Evolutionary conservation across 2,113 vertebrate species (phyloP).

Genomic region (Thunnus maccoyii): DNA sequence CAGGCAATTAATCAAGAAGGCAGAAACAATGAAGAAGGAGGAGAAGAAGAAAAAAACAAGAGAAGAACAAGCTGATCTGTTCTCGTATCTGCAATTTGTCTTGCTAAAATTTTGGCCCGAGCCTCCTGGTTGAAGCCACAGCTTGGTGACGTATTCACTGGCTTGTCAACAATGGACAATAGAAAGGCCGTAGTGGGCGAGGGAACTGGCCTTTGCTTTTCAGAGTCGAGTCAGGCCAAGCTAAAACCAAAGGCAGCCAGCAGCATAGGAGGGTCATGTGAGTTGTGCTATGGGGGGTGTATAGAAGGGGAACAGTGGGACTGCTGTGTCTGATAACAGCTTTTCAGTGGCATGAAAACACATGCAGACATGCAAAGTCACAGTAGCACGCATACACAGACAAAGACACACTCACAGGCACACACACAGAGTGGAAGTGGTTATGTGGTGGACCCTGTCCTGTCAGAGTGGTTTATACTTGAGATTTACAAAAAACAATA

Average conservation of each 20-base stretch:
- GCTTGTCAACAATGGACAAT: constrained; percentile 76
- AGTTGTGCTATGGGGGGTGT: constrained; percentile 70
- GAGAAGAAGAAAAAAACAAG: neutral
- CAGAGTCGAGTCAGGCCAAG: constrained; percentile 59
- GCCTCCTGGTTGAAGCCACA: constrained; percentile 26
- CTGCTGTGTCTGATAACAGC: constrained; percentile 81
- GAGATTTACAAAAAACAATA: too few relatives aligned
- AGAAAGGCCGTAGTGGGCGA: constrained; percentile 56
- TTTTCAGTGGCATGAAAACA: constrained; percentile 65
- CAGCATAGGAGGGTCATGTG: constrained; percentile 79
- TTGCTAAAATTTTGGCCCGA: constrained; percentile 26
- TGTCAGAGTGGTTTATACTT: neutral
- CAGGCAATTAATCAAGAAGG: constrained; percentile 27
- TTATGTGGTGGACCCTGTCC: neutral
- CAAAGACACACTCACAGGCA: constrained; percentile 34
- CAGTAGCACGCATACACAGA: constrained; percentile 39
- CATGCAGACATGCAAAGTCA: constrained; percentile 53
- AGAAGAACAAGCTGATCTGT: constrained; percentile 37
- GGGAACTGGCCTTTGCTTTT: constrained; percentile 69
- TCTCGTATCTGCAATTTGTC: constrained; percentile 25
- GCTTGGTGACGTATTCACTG: constrained; percentile 29
- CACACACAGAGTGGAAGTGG: neutral
- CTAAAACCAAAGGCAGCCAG: constrained; percentile 66
- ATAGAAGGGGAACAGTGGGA: constrained; percentile 73
- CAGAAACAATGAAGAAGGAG: constrained; percentile 18